Evolutionary conservation across 2,113 vertebrate species (phyloP).

Genomic region (Proterorhinus semilunaris): DNA sequence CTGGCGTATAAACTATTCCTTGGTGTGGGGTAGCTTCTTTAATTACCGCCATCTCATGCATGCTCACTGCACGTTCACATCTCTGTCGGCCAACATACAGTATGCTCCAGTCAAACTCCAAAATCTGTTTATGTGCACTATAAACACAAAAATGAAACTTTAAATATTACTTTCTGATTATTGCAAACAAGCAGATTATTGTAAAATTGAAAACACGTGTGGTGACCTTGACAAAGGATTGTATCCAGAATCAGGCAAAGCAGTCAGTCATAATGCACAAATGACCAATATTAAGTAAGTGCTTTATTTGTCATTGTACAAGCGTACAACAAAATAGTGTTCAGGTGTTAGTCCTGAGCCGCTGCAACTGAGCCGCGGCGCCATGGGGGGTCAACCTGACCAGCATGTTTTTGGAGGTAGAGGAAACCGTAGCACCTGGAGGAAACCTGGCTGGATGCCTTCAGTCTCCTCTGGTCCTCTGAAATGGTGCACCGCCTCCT

Average conservation of each 20-base stretch:
- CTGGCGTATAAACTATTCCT: constrained; percentile 17
- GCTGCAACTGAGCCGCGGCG: too few relatives aligned
- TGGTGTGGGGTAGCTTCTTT: neutral
- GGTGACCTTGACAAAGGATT: neutral
- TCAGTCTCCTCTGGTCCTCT: too few relatives aligned
- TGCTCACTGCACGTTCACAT: neutral
- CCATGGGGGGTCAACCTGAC: too few relatives aligned
- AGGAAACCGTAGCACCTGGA: too few relatives aligned
- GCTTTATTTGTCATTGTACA: too few relatives aligned
- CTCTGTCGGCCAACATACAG: constrained; percentile 20
- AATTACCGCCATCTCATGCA: constrained; percentile 7
- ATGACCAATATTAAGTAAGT: too few relatives aligned
- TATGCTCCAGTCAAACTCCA: neutral
- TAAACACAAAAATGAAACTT: neutral
- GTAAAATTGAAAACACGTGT: neutral
- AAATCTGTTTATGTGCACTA: neutral
- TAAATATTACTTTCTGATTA: neutral
- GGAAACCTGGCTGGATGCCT: too few relatives aligned
- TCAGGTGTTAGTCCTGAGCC: too few relatives aligned
- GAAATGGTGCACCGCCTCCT: too few relatives aligned
- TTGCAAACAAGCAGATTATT: neutral
- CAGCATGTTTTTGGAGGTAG: too few relatives aligned
- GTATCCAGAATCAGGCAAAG: neutral
- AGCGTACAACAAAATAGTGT: too few relatives aligned
- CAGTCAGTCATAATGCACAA: neutral